A percentile compares a stretch with the other conserved stretches of the same genome.
phyloP scores from a whole-genome alignment of 1,140 invertebrate genomes.

The Papilio glaucus region DNA sequence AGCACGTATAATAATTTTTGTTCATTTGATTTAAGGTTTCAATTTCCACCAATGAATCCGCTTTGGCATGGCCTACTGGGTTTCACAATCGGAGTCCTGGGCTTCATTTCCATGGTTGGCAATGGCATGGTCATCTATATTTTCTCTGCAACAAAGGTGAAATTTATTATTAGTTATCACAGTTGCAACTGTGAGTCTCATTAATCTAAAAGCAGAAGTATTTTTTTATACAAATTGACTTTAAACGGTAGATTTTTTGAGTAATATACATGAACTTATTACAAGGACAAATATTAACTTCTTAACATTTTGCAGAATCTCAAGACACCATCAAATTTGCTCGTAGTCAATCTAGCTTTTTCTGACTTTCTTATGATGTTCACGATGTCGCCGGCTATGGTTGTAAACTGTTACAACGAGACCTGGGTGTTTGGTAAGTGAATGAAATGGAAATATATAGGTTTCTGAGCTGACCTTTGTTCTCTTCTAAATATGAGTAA shows the following conservation, averaged over 20 bases:
- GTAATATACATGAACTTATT: too few species aligned
- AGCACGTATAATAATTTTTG: constrained; percentile 16
- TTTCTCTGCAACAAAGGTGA: constrained; percentile 85
- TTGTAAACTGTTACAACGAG: constrained; percentile 93
- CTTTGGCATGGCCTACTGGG: constrained; percentile 87
- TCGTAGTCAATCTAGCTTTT: constrained; percentile 93
- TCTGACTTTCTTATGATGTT: constrained; percentile 96
- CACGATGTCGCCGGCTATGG: constrained; percentile 92
- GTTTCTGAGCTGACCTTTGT: too few species aligned
- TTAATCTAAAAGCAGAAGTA: too few species aligned
- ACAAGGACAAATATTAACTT: too few species aligned
- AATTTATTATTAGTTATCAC: too few species aligned
- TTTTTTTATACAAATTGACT: too few species aligned
- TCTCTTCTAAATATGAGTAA: too few species aligned
- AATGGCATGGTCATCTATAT: constrained; percentile 95
- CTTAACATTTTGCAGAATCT: constrained; percentile 83
- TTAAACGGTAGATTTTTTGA: too few species aligned
- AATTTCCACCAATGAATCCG: constrained; percentile 87
- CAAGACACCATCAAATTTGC: constrained; percentile 92
- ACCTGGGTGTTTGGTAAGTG: constrained; percentile 91
- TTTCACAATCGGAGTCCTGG: constrained; percentile 85
- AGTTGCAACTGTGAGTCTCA: too few species aligned
- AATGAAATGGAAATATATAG: neutral
- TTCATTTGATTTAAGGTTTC: constrained; percentile 74
- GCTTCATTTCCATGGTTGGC: constrained; percentile 87